These are phyloP conservation scores for Stictonetta naevosa DNA, from an alignment of 2,113 vertebrate species.

Conservation along the genomic window DNA sequence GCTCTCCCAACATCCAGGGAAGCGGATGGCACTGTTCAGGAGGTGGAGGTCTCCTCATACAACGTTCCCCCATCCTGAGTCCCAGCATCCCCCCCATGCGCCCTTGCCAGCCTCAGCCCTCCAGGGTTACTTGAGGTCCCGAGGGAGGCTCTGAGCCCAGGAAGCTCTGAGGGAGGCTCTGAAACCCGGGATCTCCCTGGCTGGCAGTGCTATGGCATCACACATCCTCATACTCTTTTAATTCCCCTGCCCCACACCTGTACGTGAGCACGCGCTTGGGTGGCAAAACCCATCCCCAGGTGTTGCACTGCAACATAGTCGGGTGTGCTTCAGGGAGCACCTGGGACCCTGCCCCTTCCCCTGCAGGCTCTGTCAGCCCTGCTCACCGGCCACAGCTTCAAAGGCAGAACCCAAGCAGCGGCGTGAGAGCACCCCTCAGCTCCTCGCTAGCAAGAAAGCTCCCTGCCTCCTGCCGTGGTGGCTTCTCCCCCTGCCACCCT, in stretches of 20 bases:
- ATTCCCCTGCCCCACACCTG: not conserved
- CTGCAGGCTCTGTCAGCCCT: not conserved
- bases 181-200: rapidly evolving
- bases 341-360: not conserved
- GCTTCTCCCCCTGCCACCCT: not conserved
- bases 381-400: not conserved
- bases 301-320: not conserved
- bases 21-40: not conserved
- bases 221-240: not conserved
- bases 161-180: too few species aligned
- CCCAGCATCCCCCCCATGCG: not conserved
- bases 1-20: not conserved
- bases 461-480: not conserved
- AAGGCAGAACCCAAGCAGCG: not conserved
- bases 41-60: too few species aligned
- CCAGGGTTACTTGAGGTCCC: not conserved
- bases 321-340: not conserved
- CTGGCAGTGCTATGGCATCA: not conserved
- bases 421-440: not conserved
- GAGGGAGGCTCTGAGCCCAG: not conserved
- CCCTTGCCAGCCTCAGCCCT: not conserved
- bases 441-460: not conserved
- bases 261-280: not conserved
- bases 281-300: not conserved
- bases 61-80: not conserved